Evolutionary conservation across 2,888 invertebrate genomes (phyloP).

Genomic region (Branchipolynoe longqiensis): DNA sequence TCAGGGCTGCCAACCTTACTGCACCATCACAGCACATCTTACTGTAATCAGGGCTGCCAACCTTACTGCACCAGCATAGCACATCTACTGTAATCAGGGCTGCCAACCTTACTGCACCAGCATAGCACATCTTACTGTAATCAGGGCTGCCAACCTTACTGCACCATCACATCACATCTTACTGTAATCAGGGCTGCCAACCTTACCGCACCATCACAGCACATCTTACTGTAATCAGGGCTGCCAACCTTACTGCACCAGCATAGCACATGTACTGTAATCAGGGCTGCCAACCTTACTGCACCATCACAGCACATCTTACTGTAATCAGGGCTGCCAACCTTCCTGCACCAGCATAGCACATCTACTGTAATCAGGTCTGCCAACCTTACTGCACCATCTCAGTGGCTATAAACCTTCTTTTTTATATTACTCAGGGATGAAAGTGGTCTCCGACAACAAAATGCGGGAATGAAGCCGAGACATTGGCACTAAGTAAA

Average conservation of each 20-base stretch:
- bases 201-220: not conserved
- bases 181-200: not conserved
- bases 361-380: too few relatives aligned
- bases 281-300: not conserved
- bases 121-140: not conserved
- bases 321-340: not conserved
- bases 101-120: not conserved
- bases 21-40: not conserved
- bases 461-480: too few relatives aligned
- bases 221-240: not conserved
- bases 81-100: not conserved
- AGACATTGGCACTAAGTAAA: too few relatives aligned
- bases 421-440: too few relatives aligned
- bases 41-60: not conserved
- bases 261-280: too few relatives aligned
- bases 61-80: not conserved
- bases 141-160: not conserved
- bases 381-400: constrained; percentile 18
- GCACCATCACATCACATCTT: not conserved
- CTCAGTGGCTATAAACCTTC: too few relatives aligned
- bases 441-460: too few relatives aligned
- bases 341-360: not conserved
- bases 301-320: not conserved
- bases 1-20: not conserved
- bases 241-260: not conserved